A percentile compares a stretch with the other conserved stretches of the same genome.
Evolutionary conservation across 2,888 invertebrate species (phyloP).

Genomic region (Copidosoma aretas): DNA sequence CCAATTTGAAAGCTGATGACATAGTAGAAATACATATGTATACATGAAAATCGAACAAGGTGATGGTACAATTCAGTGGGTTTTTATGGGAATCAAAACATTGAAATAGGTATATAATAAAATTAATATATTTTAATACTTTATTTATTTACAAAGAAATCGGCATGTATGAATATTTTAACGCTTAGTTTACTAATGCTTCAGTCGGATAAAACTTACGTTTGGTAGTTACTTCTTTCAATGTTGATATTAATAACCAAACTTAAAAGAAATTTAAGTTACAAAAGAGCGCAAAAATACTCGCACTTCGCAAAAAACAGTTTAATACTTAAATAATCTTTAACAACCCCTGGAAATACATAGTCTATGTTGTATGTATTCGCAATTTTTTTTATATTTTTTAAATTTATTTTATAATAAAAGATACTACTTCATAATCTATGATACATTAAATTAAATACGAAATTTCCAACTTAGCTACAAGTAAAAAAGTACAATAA

Average conservation of each 20-base stretch:
- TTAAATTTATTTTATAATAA: slow-evolving; percentile 8
- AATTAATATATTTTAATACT: slow-evolving; percentile 23
- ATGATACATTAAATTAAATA: slow-evolving; percentile 18
- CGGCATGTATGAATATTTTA: neutral
- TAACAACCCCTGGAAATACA: slow-evolving; percentile 16
- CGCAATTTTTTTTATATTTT: slow-evolving; percentile 3
- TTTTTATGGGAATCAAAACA: neutral
- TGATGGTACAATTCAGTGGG: neutral
- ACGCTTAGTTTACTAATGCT: slow-evolving; percentile 13
- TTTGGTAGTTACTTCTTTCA: neutral
- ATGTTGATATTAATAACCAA: neutral
- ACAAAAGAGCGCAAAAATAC: slow-evolving; percentile 1
- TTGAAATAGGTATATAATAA: slow-evolving; percentile 17
- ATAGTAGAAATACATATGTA: too few relatives aligned
- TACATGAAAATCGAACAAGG: too few relatives aligned
- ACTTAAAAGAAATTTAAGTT: neutral
- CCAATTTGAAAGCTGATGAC: too few relatives aligned
- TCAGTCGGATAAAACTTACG: slow-evolving; percentile 19
- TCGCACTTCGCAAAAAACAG: slow-evolving; percentile 1
- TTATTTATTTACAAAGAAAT: slow-evolving; percentile 33
- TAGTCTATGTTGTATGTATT: neutral
- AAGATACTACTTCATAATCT: slow-evolving; percentile 11
- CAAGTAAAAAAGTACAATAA: slow-evolving; percentile 10
- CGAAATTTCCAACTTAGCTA: slow-evolving; percentile 16
- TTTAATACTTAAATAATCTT: slow-evolving; percentile 13